phyloP scores from a whole-genome alignment of 2,113 vertebrate species.

The Nerophis lumbriciformis region DNA sequence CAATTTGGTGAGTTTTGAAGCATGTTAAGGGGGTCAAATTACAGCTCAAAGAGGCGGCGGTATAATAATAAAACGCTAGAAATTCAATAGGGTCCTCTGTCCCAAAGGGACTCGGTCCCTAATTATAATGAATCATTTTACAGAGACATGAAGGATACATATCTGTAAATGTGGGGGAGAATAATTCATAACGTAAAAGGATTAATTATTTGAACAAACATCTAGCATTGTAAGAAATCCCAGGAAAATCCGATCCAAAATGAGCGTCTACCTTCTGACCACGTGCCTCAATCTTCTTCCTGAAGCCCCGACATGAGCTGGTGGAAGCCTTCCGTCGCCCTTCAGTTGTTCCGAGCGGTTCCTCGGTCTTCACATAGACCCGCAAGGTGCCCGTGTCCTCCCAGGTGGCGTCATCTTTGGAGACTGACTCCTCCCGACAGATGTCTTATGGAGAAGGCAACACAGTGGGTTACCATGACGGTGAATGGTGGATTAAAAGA shows the following conservation, averaged over 20 bases:
- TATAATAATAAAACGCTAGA: no score
- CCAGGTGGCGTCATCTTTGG: conserved; percentile 52
- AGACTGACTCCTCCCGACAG: conserved; percentile 50
- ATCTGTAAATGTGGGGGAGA: neutral
- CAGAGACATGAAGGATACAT: no score
- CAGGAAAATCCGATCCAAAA: neutral
- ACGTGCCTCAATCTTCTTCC: conserved; percentile 10
- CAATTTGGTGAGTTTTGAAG: no score
- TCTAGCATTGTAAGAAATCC: neutral
- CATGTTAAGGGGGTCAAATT: no score
- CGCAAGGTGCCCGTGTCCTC: conserved; percentile 35
- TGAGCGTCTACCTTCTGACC: conserved; percentile 31
- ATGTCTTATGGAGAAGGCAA: conserved; percentile 48
- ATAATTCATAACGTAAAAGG: neutral
- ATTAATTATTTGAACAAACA: no score
- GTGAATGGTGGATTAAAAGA: conserved; percentile 9
- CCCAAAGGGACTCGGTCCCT: no score
- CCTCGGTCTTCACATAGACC: conserved; percentile 31
- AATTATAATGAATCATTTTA: no score
- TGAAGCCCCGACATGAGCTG: neutral
- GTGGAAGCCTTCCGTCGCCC: conserved; percentile 2
- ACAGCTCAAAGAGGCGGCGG: no score
- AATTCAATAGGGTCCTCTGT: no score
- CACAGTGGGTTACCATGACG: conserved; percentile 48
- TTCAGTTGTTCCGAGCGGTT: conserved; percentile 12